Percentiles rank a stretch among this genome's conserved stretches.
Evolutionary conservation across 1,140 invertebrate genomes (phyloP).

Genomic region (Aculops lycopersici): DNA sequence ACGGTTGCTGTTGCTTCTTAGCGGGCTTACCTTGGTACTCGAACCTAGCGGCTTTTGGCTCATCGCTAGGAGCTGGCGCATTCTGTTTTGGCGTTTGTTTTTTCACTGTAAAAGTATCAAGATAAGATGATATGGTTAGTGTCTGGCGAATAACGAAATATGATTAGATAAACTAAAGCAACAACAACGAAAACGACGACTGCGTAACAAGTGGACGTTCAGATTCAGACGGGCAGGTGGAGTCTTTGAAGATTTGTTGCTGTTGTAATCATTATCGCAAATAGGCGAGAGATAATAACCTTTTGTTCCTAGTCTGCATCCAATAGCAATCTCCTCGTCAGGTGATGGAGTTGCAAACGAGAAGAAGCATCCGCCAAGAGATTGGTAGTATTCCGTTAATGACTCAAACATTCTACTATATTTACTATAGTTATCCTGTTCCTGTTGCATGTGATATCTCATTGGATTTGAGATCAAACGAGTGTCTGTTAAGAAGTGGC

Average conservation of each 20-base stretch:
- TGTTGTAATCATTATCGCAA: not conserved
- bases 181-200: not conserved
- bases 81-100: no score
- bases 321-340: not conserved
- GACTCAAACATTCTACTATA: not conserved
- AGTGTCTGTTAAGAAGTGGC: slow-evolving; percentile 3
- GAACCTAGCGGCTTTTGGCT: no score
- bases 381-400: not conserved
- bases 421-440: slow-evolving; percentile 2
- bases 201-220: not conserved
- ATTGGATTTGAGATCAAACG: slow-evolving; percentile 1
- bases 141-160: not conserved
- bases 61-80: no score
- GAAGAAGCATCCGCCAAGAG: not conserved
- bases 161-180: not conserved
- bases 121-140: no score
- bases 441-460: slow-evolving; percentile 4
- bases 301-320: not conserved
- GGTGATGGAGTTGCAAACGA: not conserved
- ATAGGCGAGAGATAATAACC: not conserved
- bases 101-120: no score
- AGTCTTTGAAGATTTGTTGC: not conserved
- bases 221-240: not conserved
- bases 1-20: no score
- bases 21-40: no score